A percentile compares a stretch with the other conserved stretches of the same genome.
These are phyloP conservation scores for Halocynthia aurantium DNA, from an alignment of 23 tunicate genomes.

Conservation along the genomic window DNA sequence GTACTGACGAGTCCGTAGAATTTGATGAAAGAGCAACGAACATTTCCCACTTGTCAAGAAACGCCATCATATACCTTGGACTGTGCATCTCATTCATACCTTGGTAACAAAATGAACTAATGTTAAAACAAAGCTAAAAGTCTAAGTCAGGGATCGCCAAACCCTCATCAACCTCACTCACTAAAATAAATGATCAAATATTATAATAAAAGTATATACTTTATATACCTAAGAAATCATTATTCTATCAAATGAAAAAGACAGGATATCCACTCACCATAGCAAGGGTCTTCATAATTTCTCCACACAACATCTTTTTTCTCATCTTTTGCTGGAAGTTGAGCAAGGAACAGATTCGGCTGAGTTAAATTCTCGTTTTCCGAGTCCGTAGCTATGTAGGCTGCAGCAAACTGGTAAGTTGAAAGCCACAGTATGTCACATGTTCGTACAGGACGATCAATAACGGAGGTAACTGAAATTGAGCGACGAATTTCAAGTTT, in stretches of 20 bases:
- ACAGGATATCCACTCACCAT: constrained; percentile 25
- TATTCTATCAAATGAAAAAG: too few relatives aligned
- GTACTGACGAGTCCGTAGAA: constrained; percentile 78
- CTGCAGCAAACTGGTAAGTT: constrained; percentile 54
- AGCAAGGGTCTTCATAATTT: constrained; percentile 77
- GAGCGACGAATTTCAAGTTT: constrained; percentile 59
- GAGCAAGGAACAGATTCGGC: constrained; percentile 61
- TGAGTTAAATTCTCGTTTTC: constrained; percentile 13
- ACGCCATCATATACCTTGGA: constrained; percentile 34
- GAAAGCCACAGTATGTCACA: constrained; percentile 80
- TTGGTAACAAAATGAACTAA: not conserved
- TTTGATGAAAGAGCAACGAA: constrained; percentile 59
- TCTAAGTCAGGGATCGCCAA: too few relatives aligned
- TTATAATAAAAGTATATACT: not conserved
- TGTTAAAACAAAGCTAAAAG: not conserved
- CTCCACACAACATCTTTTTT: constrained; percentile 33
- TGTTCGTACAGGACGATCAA: constrained; percentile 50
- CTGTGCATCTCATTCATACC: constrained; percentile 39
- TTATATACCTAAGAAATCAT: too few relatives aligned
- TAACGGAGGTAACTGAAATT: constrained; percentile 42
- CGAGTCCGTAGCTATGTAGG: constrained; percentile 32
- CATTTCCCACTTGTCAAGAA: constrained; percentile 73
- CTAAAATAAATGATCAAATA: not conserved
- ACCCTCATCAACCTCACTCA: too few relatives aligned
- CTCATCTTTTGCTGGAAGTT: constrained; percentile 51